phyloP scores from a whole-genome alignment of 2,113 vertebrate genomes.

The Etia nguti region DNA sequence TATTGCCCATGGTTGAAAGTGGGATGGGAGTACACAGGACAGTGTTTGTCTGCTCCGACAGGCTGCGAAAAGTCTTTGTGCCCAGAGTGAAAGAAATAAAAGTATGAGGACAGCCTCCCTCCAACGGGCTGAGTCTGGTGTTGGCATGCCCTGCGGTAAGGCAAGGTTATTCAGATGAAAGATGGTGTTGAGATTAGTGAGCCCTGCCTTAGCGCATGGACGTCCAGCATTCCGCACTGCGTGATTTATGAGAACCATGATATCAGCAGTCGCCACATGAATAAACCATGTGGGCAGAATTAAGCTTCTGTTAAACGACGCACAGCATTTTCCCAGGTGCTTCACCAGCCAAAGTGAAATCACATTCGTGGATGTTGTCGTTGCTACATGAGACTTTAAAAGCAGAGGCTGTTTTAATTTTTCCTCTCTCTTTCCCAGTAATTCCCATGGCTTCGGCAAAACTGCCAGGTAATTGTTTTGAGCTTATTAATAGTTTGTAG shows the following conservation, averaged over 20 bases:
- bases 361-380: constrained; percentile 18
- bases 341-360: constrained; percentile 36
- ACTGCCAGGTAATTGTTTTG: background rate
- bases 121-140: constrained; percentile 53
- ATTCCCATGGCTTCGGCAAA: background rate
- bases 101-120: constrained; percentile 38
- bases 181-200: constrained; percentile 75
- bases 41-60: constrained; percentile 25
- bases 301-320: constrained; percentile 74
- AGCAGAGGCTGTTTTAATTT: background rate
- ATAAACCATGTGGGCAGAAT: constrained; percentile 77
- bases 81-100: constrained; percentile 48
- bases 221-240: constrained; percentile 61
- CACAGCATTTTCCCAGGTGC: constrained; percentile 64
- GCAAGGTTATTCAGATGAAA: constrained; percentile 78
- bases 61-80: constrained; percentile 36
- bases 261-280: constrained; percentile 72
- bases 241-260: constrained; percentile 78
- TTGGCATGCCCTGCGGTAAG: constrained; percentile 62
- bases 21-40: constrained; percentile 15
- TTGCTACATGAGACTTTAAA: background rate
- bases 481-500: background rate
- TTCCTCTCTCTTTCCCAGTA: background rate
- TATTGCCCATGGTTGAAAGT: constrained; percentile 37
- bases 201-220: constrained; percentile 57